Base-by-base conservation (phyloP, 2,797 vertebrate species). In the Eremophila alpestris region DNA sequence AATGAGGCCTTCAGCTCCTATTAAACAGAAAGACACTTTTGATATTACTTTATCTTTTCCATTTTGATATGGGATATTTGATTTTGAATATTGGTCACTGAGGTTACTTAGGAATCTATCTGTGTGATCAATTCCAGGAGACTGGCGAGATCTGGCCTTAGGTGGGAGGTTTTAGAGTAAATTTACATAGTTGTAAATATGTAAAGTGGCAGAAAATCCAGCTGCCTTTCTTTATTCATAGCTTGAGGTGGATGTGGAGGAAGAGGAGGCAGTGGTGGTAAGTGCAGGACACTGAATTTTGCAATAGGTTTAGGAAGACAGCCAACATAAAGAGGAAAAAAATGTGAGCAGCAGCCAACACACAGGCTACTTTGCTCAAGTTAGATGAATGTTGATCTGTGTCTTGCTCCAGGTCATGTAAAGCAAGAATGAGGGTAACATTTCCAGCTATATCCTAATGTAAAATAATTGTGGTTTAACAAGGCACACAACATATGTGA, bases 271-370 rank as follows among this genome's bases (percentile, higher is more conserved):
- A 97, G 82, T 46, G 62, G 68, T 89, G 87, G 58, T 75, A 84
- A 90, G 60, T 64, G 84, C 81, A 96, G 92, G 94, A 95, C 74
- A 69, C 70, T 76, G 62, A 95, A 96, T 98, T 98, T 98, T 97
- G 98, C 97, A 98, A 98, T 97, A 96, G 78, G 30, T 93, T 95
- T 91, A 94, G 98, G 98, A 98, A 98, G 98, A 96, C 54, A 89
- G 98, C 98, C 98, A 98, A 97, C 89, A 77, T 87, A 91, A 95
- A 96, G 97, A 76, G 71, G 76, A 73, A 85, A 97, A 91, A 87
- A 98, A 98, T 97, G 97, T 94, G 94, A 97, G 97, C 97, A 97
- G 97, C 96, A 97, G 64, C 83, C 87, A 65, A 97, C 95, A 98
- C 97, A 97, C 95, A 94, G 96, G 95, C 97, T 94, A 95, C 96